Evolutionary conservation across 2,888 invertebrate species (phyloP).

Genomic region (Cataglyphis altisquamis): DNA sequence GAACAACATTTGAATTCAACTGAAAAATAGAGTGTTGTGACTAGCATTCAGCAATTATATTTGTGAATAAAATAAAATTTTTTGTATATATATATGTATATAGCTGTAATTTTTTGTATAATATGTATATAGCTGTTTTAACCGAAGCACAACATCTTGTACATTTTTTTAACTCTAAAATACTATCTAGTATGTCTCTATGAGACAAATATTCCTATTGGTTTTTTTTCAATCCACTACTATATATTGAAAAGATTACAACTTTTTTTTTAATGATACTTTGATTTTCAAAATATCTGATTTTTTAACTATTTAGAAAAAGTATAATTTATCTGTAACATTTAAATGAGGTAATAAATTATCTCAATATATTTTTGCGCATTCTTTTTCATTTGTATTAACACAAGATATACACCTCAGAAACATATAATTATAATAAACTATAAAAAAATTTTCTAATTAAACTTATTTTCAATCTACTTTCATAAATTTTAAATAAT

Average conservation of each 20-base stretch:
- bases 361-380: not conserved
- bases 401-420: not conserved
- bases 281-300: not conserved
- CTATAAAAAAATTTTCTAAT: not conserved
- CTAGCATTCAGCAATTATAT: constrained; percentile 74
- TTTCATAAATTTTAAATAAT: constrained; percentile 21
- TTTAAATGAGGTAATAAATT: not conserved
- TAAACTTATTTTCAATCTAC: constrained; percentile 12
- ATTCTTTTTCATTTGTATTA: not conserved
- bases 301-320: not conserved
- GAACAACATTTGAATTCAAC: constrained; percentile 55
- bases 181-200: not conserved
- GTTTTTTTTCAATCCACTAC: not conserved
- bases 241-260: constrained; percentile 10
- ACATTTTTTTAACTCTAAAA: constrained; percentile 1
- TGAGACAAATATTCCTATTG: not conserved
- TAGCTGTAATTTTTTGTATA: too few species aligned
- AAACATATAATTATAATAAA: not conserved
- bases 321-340: not conserved
- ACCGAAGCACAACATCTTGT: constrained; percentile 67
- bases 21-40: constrained; percentile 73
- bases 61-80: constrained; percentile 67
- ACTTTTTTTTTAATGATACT: not conserved
- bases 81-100: constrained; percentile 8
- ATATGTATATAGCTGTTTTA: constrained; percentile 53